Base-by-base conservation (phyloP, 1,140 invertebrate species). In the Habropoda laboriosa region DNA sequence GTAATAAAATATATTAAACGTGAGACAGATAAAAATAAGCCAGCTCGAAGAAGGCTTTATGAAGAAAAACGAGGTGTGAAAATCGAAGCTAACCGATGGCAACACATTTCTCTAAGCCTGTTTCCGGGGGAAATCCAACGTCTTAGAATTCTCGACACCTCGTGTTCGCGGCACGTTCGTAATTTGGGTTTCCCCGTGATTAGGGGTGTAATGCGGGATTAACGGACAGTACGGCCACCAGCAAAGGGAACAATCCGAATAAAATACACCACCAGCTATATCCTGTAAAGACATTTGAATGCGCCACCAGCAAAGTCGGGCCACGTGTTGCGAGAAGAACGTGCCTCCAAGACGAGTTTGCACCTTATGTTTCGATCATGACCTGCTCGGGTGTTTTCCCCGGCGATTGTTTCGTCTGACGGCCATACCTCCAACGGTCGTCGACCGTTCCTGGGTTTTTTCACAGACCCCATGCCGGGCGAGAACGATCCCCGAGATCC, bases 221-320 rank as follows among this genome's bases (percentile, higher is more conserved):
- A 75, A 60, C 55, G 42, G 77, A 86, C 74, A 85, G 32, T 76
- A 71, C 35, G 27, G 58, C 82, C 85, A 83, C 82, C 82, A 80
- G 84, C 53, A 64, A 49, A 13, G 2, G 10, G 10, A n/a, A n/a
- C 49, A 18, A 16, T 45, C 63, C 18, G 57, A 55, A 35, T 45
- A 80, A 74, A 82, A 79, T 80, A 30, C 30, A 53, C 76, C 67
- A 81, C 80, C 82, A 87, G 80, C 42, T 76, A 76, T 42, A 6
- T 61, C 63, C 61, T 27, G 18, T 79, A 64, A 66, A n/a, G 18
- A 27, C 12, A 3, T 1, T 35, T 84, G 47, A 87, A 85, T 84
- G 53, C 42, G 58, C 81, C 86, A 88, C 83, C 87, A 87, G 86
- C 71, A 82, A 78, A 81, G 53, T 47, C 58, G 55, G 24, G 16